Evolutionary conservation across 2,113 vertebrate species (phyloP).

Genomic region (Etheostoma cragini): DNA sequence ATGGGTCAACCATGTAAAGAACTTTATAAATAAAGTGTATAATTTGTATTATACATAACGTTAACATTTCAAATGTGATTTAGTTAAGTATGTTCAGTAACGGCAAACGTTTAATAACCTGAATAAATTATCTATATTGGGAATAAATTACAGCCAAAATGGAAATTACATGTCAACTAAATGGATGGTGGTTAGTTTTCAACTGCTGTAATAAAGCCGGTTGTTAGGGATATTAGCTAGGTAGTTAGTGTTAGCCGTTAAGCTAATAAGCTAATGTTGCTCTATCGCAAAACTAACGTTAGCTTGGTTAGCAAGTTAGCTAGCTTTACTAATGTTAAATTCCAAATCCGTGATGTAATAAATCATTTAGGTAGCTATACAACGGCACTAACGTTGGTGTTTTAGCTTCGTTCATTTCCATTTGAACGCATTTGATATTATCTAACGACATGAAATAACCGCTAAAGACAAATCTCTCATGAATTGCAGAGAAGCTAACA

Average conservation of each 20-base stretch:
- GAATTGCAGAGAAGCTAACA: constrained; percentile 27
- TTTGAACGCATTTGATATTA: background rate
- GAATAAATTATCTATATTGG: background rate
- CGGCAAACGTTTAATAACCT: background rate
- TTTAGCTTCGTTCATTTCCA: background rate
- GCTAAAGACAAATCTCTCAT: background rate
- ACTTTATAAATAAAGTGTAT: no score
- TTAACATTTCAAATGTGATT: no score
- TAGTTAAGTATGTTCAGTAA: background rate
- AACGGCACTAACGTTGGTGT: background rate
- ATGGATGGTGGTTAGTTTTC: background rate
- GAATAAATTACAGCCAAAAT: background rate
- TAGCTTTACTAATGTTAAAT: constrained; percentile 13
- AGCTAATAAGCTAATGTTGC: constrained; percentile 51
- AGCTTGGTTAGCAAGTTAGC: constrained; percentile 40
- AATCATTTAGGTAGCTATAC: no score
- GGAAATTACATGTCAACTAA: background rate
- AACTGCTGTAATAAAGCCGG: constrained; percentile 42
- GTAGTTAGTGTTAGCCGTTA: constrained; percentile 44
- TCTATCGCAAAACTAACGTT: background rate
- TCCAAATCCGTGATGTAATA: background rate
- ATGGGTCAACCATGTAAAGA: no score
- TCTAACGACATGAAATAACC: background rate
- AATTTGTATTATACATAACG: no score
- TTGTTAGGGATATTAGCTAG: constrained; percentile 19